Base-by-base conservation (phyloP, 2,797 vertebrate genomes). In the Neosilurus mollespiculum region DNA sequence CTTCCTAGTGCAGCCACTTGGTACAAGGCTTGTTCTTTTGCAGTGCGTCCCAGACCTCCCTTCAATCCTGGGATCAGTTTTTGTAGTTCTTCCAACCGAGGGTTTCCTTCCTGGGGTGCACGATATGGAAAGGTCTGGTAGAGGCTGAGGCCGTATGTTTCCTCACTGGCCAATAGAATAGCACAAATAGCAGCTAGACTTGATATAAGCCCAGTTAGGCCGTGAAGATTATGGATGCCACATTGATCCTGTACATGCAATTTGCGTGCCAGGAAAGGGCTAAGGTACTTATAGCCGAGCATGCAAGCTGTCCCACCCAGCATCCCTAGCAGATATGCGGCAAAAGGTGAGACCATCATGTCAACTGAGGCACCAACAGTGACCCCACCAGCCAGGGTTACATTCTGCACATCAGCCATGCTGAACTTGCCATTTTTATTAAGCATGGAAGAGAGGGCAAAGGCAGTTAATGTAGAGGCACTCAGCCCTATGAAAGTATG, bases 161-260 rank as follows among this genome's bases (percentile, higher is more conserved):
- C 92, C 78, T 94, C 84, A 0, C 70, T 79, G 4, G 92, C 92
- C 56, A 89, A 26, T 76, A 96, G 89, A 58, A 96, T 89, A 14
- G 90, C 93, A 67, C 90, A 88, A 5, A 93, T 90, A 1, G 95
- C 96, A 10, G 95, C 95, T 0, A 88, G 0, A 0, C 91, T 93
- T 0, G 95, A 96, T 15, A 96, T 93, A 26, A 96, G 90, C 70
- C 95, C 95, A 0, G 96, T 96, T 51, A 97, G 88, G 22, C 95
- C 96, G 0, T 96, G 96, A 49, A 96, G 89, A 87, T 96, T 97
- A 86, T 97, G 95, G 87, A 96, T 97, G 72, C 96, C 95, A 0
- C 96, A 96, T 78, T 95, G 95, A 90, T 97, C 96, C 79, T 93
- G 95, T 37, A 97, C 90, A 0, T 65, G 43, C 9, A 94, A 78